These are phyloP conservation scores for Gopherus evgoodei DNA, from an alignment of 2,113 vertebrate genomes.

Conservation along the genomic window DNA sequence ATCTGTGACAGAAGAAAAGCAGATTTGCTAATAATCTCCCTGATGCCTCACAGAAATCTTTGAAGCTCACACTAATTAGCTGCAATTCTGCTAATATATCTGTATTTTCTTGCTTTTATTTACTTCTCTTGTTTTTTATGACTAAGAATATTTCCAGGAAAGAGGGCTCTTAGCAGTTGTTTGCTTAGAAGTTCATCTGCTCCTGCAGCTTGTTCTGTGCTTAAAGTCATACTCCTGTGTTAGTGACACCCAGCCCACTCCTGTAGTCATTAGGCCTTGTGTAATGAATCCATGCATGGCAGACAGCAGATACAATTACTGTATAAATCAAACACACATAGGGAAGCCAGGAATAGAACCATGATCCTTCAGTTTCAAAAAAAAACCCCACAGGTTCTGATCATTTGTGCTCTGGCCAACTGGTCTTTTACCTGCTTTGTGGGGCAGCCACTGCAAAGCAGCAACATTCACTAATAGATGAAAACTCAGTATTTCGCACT, in stretches of 20 bases:
- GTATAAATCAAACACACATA: not conserved
- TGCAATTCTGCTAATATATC: not conserved
- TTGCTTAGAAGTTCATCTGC: not conserved
- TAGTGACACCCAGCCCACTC: not conserved
- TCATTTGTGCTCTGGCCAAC: not conserved
- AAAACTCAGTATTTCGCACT: not conserved
- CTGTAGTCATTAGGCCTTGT: not conserved
- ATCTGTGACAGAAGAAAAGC: too few relatives aligned
- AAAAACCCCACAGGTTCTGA: not conserved
- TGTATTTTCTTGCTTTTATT: not conserved
- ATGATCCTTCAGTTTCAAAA: not conserved
- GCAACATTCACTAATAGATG: not conserved
- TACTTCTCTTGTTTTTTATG: not conserved
- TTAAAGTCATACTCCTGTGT: not conserved
- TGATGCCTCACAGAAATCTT: not conserved
- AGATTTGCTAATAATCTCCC: not conserved
- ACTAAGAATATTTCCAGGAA: not conserved
- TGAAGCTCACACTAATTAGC: slow-evolving; percentile 5
- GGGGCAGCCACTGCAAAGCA: not conserved
- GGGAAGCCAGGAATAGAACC: not conserved
- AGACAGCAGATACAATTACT: not conserved
- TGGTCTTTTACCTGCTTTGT: not conserved
- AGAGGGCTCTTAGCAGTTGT: not conserved
- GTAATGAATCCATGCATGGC: not conserved
- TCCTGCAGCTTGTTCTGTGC: slow-evolving; percentile 15